Evolutionary conservation across 2,113 vertebrate species (phyloP).

Genomic region (Corythaeola cristata): DNA sequence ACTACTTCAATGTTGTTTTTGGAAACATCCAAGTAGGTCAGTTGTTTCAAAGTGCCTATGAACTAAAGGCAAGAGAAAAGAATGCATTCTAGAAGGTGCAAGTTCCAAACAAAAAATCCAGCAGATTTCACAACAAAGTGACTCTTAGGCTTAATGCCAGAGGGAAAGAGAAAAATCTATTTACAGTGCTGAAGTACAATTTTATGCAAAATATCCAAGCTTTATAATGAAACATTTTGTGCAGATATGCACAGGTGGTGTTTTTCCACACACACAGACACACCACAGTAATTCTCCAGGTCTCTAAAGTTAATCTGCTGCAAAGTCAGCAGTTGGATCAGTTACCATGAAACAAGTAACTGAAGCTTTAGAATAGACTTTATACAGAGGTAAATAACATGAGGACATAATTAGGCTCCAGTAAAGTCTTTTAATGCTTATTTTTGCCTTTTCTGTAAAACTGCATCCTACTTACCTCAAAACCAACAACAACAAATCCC

Average conservation of each 20-base stretch:
- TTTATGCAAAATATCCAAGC: background rate
- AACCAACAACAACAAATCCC: background rate
- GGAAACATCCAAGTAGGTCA: slow-evolving; percentile 94
- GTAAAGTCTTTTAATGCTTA: background rate
- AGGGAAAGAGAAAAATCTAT: background rate
- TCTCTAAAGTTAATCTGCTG: background rate
- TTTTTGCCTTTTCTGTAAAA: background rate
- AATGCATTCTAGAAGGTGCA: background rate
- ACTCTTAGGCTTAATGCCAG: background rate
- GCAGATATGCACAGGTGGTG: background rate
- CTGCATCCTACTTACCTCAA: background rate
- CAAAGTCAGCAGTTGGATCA: background rate
- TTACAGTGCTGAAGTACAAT: background rate
- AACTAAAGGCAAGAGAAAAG: slow-evolving; percentile 77
- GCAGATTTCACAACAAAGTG: background rate
- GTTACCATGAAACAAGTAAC: fast-evolving
- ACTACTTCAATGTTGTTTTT: slow-evolving; percentile 97
- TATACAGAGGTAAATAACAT: background rate
- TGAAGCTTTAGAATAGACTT: background rate
- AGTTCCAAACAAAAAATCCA: background rate
- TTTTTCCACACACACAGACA: background rate
- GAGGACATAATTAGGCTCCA: background rate
- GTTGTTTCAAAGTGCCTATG: slow-evolving; percentile 90
- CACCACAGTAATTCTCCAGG: background rate
- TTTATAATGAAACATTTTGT: background rate